These are phyloP conservation scores for Vidua chalybeata DNA, from an alignment of 2,113 vertebrate species.

Conservation along the genomic window DNA sequence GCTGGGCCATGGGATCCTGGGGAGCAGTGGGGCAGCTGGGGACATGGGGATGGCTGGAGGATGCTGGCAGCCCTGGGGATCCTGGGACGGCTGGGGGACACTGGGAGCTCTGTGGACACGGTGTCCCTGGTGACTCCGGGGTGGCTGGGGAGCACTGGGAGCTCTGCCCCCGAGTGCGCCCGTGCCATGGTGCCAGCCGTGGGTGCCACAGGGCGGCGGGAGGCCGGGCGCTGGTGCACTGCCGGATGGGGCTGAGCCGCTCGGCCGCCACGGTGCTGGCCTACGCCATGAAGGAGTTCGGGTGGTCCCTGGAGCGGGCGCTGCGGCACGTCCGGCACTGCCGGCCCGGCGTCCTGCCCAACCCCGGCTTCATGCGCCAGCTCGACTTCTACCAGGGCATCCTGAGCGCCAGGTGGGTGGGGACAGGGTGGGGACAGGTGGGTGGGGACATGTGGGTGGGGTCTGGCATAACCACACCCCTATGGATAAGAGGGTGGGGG, in stretches of 20 bases:
- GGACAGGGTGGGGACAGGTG: background rate
- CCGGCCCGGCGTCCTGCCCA: conserved; percentile 85
- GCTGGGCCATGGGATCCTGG: too few species aligned
- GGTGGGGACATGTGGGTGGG: too few species aligned
- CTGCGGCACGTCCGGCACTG: conserved; percentile 79
- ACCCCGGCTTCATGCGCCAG: conserved; percentile 90
- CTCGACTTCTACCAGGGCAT: conserved; percentile 93
- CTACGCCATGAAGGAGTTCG: conserved; percentile 91
- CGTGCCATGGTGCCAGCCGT: accelerated
- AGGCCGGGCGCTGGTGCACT: conserved; percentile 88
- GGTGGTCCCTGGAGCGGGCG: conserved; percentile 83
- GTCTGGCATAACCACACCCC: background rate
- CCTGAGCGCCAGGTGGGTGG: conserved; percentile 85
- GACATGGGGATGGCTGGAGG: background rate
- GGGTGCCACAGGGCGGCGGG: conserved; percentile 71
- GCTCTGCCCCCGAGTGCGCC: background rate
- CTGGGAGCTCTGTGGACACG: accelerated
- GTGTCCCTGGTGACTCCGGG: too few species aligned
- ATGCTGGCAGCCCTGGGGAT: background rate
- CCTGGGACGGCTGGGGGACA: accelerated
- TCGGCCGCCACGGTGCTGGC: conserved; percentile 91
- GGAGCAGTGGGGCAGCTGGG: too few species aligned
- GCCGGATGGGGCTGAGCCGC: conserved; percentile 96
- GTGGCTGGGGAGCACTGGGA: background rate
- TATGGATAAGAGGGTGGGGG: accelerated